phyloP scores from a whole-genome alignment of 2,888 invertebrate genomes.

The Diarsia mendica region DNA sequence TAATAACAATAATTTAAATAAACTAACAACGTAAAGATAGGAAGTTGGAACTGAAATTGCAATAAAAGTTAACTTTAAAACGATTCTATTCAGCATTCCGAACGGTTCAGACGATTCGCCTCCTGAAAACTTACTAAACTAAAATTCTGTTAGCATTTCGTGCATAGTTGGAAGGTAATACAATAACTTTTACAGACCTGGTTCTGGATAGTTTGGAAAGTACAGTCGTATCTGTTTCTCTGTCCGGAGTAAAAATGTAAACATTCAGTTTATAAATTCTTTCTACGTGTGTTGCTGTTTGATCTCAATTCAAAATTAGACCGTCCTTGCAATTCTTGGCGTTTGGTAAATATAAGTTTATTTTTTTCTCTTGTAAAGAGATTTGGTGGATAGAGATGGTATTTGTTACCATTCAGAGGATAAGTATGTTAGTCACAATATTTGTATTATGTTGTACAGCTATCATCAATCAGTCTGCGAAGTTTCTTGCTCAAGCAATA shows the following conservation, averaged over 20 bases:
- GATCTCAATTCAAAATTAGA: slow-evolving; percentile 5
- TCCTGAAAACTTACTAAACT: slow-evolving; percentile 17
- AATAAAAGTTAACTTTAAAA: slow-evolving; percentile 28
- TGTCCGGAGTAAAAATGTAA: background rate
- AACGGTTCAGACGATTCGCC: slow-evolving; percentile 18
- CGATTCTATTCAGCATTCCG: slow-evolving; percentile 27
- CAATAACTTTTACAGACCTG: slow-evolving; percentile 25
- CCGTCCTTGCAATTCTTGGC: background rate
- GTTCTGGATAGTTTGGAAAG: slow-evolving; percentile 23
- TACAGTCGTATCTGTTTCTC: slow-evolving; percentile 11
- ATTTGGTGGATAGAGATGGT: background rate
- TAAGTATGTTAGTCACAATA: background rate
- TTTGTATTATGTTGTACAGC: background rate
- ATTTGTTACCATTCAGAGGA: background rate
- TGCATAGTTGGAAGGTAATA: slow-evolving; percentile 22
- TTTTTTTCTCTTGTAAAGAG: background rate
- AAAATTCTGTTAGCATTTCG: slow-evolving; percentile 15
- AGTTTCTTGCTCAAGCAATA: slow-evolving; percentile 1
- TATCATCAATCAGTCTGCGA: slow-evolving; percentile 18
- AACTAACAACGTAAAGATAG: background rate
- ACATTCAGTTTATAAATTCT: slow-evolving; percentile 4
- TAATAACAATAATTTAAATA: background rate
- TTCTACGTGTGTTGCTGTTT: background rate
- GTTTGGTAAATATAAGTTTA: background rate
- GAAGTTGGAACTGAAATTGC: background rate